phyloP scores from a whole-genome alignment of 2,797 vertebrate genomes.

The Micrastur ruficollis region DNA sequence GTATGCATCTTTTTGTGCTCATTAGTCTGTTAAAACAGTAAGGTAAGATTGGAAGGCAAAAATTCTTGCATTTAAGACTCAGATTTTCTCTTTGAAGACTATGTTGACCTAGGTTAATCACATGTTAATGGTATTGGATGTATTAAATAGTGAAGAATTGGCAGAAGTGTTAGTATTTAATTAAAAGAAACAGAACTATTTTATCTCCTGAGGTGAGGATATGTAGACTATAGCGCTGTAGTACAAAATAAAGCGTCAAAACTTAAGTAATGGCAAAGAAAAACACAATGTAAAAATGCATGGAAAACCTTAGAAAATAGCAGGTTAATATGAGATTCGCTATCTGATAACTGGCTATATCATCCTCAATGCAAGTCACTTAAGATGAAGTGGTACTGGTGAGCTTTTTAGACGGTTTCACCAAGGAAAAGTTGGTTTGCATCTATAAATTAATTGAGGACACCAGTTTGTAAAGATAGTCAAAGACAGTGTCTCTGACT shows the following conservation, averaged over 20 bases:
- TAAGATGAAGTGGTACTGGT: not conserved
- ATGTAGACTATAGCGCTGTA: not conserved
- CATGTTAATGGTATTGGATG: slow-evolving; percentile 35
- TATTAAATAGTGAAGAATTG: slow-evolving; percentile 53
- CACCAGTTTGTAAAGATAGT: not conserved
- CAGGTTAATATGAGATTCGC: not conserved
- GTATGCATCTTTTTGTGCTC: not conserved
- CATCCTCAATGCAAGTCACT: not conserved
- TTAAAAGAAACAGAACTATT: slow-evolving; percentile 50
- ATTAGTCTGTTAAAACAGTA: not conserved
- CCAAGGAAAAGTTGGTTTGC: not conserved
- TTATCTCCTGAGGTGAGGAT: not conserved
- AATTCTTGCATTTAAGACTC: not conserved
- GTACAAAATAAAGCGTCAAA: not conserved
- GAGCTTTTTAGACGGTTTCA: not conserved
- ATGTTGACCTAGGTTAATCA: slow-evolving; percentile 50
- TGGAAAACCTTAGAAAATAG: not conserved
- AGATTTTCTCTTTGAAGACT: slow-evolving; percentile 10
- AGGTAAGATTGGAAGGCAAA: not conserved
- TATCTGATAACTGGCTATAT: not conserved
- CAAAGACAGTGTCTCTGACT: not conserved
- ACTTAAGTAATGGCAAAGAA: not conserved
- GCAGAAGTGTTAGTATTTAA: slow-evolving; percentile 38
- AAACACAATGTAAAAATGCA: not conserved
- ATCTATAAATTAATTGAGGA: not conserved